phyloP scores from a whole-genome alignment of 2,113 vertebrate species.

The Turnix velox region DNA sequence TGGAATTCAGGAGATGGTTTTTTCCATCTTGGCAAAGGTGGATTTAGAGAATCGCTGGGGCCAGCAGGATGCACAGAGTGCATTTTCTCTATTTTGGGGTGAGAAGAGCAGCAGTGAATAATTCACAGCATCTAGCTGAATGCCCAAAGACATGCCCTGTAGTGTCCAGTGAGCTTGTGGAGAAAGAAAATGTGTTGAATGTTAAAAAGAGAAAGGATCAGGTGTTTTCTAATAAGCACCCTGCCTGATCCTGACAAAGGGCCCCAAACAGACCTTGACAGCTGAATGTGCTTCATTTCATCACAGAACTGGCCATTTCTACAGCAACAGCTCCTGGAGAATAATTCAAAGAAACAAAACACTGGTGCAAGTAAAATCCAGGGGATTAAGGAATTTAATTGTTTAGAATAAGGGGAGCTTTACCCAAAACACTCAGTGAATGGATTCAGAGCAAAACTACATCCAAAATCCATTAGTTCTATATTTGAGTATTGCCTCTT shows the following conservation, averaged over 20 bases:
- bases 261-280: not conserved
- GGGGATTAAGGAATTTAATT: not conserved
- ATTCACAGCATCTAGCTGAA: not conserved
- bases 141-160: not conserved
- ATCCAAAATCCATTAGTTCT: constrained; percentile 5
- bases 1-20: not conserved
- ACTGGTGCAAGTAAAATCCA: constrained; percentile 6
- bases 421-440: not conserved
- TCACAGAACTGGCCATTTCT: not conserved
- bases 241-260: not conserved
- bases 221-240: not conserved
- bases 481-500: constrained; percentile 40
- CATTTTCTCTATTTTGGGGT: not conserved
- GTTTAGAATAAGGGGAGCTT: not conserved
- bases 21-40: not conserved
- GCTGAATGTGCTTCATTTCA: not conserved
- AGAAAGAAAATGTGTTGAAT: constrained; percentile 25
- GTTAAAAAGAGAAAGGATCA: constrained; percentile 23
- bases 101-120: not conserved
- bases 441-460: not conserved
- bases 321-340: constrained; percentile 1
- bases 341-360: constrained; percentile 23
- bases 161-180: not conserved
- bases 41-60: not conserved
- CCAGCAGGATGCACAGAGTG: not conserved